phyloP scores from a whole-genome alignment of 2,797 vertebrate genomes.

The Chromis chromis region DNA sequence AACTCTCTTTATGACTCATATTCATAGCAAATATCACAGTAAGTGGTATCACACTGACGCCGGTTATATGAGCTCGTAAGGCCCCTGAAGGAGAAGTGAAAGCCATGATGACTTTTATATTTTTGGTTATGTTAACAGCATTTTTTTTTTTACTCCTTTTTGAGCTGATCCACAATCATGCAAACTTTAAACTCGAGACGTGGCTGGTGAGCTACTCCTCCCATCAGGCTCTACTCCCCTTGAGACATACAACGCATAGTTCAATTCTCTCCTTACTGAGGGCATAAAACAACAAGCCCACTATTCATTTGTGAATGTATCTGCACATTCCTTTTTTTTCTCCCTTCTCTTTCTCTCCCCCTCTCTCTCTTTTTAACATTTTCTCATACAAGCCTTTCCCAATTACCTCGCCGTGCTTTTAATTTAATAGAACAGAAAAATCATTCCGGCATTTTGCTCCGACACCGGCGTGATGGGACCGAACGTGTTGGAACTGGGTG shows the following conservation, averaged over 20 bases:
- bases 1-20: conserved; percentile 51
- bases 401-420: conserved; percentile 53
- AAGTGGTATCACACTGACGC: conserved; percentile 33
- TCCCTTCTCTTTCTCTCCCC: conserved; percentile 1
- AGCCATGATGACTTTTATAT: conserved; percentile 30
- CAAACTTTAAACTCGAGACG: conserved; percentile 30
- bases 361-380: conserved; percentile 14
- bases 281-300: conserved; percentile 69
- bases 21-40: conserved; percentile 51
- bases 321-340: conserved; percentile 47
- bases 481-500: conserved; percentile 61
- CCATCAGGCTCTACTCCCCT: conserved; percentile 37
- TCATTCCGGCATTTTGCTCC: conserved; percentile 38
- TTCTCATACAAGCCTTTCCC: conserved; percentile 42
- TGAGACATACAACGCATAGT: conserved; percentile 47
- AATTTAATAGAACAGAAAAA: conserved; percentile 61
- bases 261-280: conserved; percentile 56
- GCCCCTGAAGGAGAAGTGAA: conserved; percentile 26
- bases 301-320: conserved; percentile 65
- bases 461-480: conserved; percentile 39
- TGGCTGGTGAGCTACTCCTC: conserved; percentile 34
- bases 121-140: conserved; percentile 27
- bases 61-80: conserved; percentile 16
- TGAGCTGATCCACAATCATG: conserved; percentile 9
- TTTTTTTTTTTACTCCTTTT: conserved; percentile 1